A percentile compares a stretch with the other conserved stretches of the same genome.
Conservation (phyloP, 2,797 vertebrate genomes). For the Sarcophilus harrisii region DNA sequence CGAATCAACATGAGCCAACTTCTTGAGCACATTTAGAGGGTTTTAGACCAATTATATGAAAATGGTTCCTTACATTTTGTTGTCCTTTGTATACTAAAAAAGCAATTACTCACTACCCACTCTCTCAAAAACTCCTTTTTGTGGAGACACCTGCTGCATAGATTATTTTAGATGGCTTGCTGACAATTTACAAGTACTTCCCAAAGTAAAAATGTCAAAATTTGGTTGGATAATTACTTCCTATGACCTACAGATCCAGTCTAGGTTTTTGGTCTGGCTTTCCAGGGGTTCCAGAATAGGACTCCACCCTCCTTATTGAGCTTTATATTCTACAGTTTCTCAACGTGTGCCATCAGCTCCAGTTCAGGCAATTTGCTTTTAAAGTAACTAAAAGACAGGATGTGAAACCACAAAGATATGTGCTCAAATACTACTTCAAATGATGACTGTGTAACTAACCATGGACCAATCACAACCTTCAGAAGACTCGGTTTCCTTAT, state of each 20-base stretch:
- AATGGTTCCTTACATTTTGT: conserved; percentile 18
- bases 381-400: neutral
- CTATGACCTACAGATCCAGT: neutral
- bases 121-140: conserved; percentile 32
- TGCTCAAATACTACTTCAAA: neutral
- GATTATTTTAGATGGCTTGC: conserved; percentile 38
- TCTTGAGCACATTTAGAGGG: conserved; percentile 29
- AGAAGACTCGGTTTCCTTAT: neutral
- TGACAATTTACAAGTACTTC: neutral
- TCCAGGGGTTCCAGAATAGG: neutral
- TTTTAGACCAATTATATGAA: conserved; percentile 42
- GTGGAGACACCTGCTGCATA: conserved; percentile 16
- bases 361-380: neutral
- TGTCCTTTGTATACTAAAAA: conserved; percentile 28
- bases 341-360: neutral
- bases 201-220: neutral
- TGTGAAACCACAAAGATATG: neutral
- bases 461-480: neutral
- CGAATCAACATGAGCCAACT: conserved; percentile 47
- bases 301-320: neutral
- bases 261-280: neutral
- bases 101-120: conserved; percentile 35
- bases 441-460: neutral
- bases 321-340: neutral
- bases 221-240: neutral